A percentile compares a stretch with the other conserved stretches of the same genome.
phyloP scores from a whole-genome alignment of 2,797 vertebrate species.

The Rhodeus uyekii region DNA sequence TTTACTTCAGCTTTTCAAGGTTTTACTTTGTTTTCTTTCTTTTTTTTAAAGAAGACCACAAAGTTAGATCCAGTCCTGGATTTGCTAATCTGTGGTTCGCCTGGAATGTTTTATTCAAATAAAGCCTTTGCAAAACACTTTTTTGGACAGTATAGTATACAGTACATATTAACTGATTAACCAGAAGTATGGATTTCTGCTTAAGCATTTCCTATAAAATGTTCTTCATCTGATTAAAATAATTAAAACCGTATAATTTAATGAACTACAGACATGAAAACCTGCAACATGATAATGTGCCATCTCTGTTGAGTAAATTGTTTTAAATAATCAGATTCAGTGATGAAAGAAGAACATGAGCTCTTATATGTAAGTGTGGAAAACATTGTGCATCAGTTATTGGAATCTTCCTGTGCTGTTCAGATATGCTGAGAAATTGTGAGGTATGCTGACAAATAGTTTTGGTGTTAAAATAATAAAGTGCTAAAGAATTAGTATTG shows the following conservation, averaged over 20 bases:
- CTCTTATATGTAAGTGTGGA: neutral
- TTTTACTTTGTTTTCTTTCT: no score
- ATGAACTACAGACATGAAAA: neutral
- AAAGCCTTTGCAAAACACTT: neutral
- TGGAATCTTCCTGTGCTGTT: no score
- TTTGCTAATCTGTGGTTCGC: constrained; percentile 11
- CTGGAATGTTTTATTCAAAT: no score
- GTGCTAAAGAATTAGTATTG: neutral
- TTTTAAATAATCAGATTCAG: neutral
- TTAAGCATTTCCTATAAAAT: neutral
- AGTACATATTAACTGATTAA: neutral
- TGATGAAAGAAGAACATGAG: neutral
- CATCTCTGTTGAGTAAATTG: neutral
- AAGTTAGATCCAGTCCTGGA: neutral
- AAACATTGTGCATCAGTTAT: neutral
- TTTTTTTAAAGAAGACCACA: no score
- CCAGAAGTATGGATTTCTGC: neutral
- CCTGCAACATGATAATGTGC: neutral
- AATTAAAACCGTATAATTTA: neutral
- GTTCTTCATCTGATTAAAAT: neutral
- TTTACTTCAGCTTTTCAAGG: neutral
- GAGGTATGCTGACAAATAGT: no score
- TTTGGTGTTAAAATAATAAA: neutral
- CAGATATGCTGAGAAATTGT: neutral
- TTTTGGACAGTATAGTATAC: neutral